These are phyloP conservation scores for Borostomias antarcticus DNA, from an alignment of 2,797 vertebrate species.

Conservation along the genomic window DNA sequence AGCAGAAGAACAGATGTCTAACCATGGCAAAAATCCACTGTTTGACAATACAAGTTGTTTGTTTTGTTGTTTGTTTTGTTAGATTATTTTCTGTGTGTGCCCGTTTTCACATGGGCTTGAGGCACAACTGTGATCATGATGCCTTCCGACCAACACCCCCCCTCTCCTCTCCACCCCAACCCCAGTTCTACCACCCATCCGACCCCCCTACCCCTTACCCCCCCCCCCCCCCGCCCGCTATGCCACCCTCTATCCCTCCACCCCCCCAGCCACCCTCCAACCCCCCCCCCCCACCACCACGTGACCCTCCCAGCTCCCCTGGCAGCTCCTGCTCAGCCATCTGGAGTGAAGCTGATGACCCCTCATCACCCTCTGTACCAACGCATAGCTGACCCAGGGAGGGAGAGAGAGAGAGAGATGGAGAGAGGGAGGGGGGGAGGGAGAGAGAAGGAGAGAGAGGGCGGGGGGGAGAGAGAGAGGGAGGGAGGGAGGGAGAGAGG, in stretches of 20 bases:
- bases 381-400: constrained; percentile 69
- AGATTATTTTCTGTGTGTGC: constrained; percentile 64
- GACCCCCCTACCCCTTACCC: background rate
- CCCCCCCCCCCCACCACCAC: constrained; percentile 13
- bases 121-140: constrained; percentile 72
- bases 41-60: no score
- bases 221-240: constrained; percentile 61
- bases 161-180: constrained; percentile 21
- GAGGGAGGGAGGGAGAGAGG: constrained; percentile 13
- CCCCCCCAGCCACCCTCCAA: constrained; percentile 76
- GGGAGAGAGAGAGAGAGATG: constrained; percentile 34
- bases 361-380: constrained; percentile 75
- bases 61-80: no score
- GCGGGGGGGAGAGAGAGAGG: background rate
- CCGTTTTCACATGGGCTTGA: constrained; percentile 69
- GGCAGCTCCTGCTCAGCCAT: constrained; percentile 77
- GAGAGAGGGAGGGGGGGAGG: constrained; percentile 34
- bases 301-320: constrained; percentile 41
- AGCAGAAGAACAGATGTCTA: no score
- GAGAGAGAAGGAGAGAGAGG: constrained; percentile 31
- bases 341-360: constrained; percentile 76
- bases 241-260: constrained; percentile 70
- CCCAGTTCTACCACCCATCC: no score
- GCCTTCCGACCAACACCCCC: constrained; percentile 31
- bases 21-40: no score